Percentiles rank a stretch among this genome's conserved stretches.
Evolutionary conservation across 2,113 vertebrate species (phyloP).

Genomic region (Nibea albiflora): DNA sequence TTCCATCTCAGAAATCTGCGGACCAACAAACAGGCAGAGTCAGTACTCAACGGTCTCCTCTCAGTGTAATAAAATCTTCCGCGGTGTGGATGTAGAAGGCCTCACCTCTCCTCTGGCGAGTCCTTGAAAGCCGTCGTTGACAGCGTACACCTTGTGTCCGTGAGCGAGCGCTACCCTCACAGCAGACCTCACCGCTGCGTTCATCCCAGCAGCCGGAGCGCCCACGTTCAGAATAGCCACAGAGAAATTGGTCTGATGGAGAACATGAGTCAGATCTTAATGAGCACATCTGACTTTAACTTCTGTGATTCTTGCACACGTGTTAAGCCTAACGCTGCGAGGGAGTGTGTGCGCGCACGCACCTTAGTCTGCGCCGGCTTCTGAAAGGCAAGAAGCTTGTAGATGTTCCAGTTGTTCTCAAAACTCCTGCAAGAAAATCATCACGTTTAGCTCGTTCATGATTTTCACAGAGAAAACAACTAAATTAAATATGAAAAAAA

Average conservation of each 20-base stretch:
- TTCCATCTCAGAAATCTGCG: constrained; percentile 88
- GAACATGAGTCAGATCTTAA: neutral
- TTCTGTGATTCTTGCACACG: neutral
- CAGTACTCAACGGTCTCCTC: neutral
- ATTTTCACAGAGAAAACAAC: neutral
- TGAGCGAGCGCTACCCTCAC: constrained; percentile 87
- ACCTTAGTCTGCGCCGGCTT: constrained; percentile 86
- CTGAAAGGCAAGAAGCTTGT: constrained; percentile 91
- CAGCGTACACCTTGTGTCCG: constrained; percentile 90
- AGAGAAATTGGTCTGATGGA: constrained; percentile 84
- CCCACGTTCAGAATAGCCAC: constrained; percentile 95
- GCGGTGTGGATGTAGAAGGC: neutral
- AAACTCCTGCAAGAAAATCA: constrained; percentile 88
- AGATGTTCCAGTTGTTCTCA: constrained; percentile 97
- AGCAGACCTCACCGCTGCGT: constrained; percentile 90
- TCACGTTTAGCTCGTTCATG: constrained; percentile 1
- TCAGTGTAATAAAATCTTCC: neutral
- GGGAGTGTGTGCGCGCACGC: neutral
- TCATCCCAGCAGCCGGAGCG: constrained; percentile 94
- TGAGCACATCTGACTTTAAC: neutral
- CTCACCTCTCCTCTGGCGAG: constrained; percentile 89
- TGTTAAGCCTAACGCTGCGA: neutral
- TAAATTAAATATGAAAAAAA: neutral
- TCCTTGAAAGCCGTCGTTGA: constrained; percentile 92
- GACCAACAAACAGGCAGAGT: constrained; percentile 19